Base-by-base conservation (phyloP, 2,113 vertebrate species). In the Uria lomvia region DNA sequence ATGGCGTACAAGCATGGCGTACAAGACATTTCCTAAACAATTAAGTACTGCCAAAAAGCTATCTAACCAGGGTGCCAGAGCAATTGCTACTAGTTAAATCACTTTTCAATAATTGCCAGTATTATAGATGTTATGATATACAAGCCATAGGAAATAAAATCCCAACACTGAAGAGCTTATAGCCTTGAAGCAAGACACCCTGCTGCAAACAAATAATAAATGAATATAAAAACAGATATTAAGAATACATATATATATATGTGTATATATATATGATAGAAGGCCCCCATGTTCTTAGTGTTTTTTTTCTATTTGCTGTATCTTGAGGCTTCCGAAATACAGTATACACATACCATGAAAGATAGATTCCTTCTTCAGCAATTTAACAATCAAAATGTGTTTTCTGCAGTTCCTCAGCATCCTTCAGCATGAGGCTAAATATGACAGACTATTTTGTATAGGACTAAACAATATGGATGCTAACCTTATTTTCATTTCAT, bases 401-500 rank as follows among this genome's bases (percentile, higher is more conserved):
- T 91, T 88, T 63, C 53, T 83, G 6, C 38, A 42, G 9, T 73
- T 76, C 49, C 36, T 76, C 40, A 65, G 4, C 23, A 52, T 65
- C 34, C 30, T 75, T 75, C 72, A 76, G 5, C 11, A 16, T 52
- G 34, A 56, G 11, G 30, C 40, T 92, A 72, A 91, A 30, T 40
- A 23, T 52, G 29, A 55, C 29, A 22, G 16, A 27, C 22, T 85
- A 5, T 72, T 82, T 95, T 63, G 22, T 38, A 43, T 40, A 34
- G 43, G 12, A 56, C 30, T 68, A 63, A 88, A 88, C 10, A 65
- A 40, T 34, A 23, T 12, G 11, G 27, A 45, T 62, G 9, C 9
- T 80, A 55, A 47, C 15, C 52, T 92, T 11, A n/a, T 90, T 92
- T 80, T 86, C 34, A 80, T 89, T 91, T 96, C 32, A 30, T 30